Conservation (phyloP, 1,140 invertebrate genomes). For the Drosophila truncata region DNA sequence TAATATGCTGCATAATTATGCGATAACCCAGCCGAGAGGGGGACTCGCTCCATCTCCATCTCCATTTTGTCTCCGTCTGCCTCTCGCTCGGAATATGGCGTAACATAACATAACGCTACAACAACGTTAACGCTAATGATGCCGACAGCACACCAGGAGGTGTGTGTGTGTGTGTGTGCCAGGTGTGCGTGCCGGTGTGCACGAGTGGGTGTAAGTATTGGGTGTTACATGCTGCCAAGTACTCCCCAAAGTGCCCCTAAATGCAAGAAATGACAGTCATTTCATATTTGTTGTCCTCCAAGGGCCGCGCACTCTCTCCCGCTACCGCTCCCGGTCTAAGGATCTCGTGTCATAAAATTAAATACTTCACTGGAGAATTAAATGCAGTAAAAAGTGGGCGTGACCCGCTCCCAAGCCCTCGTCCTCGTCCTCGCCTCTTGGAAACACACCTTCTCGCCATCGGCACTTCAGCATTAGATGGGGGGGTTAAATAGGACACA, state of each 20-base stretch:
- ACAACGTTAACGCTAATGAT: slow-evolving; percentile 81
- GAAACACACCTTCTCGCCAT: slow-evolving; percentile 61
- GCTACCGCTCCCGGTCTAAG: slow-evolving; percentile 29
- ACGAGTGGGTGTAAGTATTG: slow-evolving; percentile 66
- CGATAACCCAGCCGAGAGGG: slow-evolving; percentile 56
- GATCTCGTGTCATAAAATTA: slow-evolving; percentile 81
- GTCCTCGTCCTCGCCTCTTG: neutral
- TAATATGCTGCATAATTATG: slow-evolving; percentile 83
- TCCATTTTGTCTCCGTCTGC: slow-evolving; percentile 5
- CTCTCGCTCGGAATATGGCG: slow-evolving; percentile 35
- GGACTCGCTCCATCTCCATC: slow-evolving; percentile 2
- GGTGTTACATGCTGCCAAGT: slow-evolving; percentile 82
- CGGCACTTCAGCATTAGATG: slow-evolving; percentile 29
- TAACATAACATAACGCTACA: slow-evolving; percentile 79
- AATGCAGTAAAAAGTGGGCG: slow-evolving; percentile 83
- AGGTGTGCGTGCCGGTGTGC: slow-evolving; percentile 49
- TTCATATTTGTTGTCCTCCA: slow-evolving; percentile 83
- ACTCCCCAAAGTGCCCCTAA: slow-evolving; percentile 83
- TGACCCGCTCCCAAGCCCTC: slow-evolving; percentile 18
- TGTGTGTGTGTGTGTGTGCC: slow-evolving; percentile 32
- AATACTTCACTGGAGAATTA: slow-evolving; percentile 84
- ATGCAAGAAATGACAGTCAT: slow-evolving; percentile 83
- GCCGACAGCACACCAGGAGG: slow-evolving; percentile 54
- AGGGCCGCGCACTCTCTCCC: slow-evolving; percentile 50
- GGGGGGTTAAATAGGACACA: slow-evolving; percentile 40